A percentile compares a stretch with the other conserved stretches of the same genome.
Evolutionary conservation across 2,113 vertebrate genomes (phyloP).

Genomic region (Sinocyclocheilus anophthalmus): DNA sequence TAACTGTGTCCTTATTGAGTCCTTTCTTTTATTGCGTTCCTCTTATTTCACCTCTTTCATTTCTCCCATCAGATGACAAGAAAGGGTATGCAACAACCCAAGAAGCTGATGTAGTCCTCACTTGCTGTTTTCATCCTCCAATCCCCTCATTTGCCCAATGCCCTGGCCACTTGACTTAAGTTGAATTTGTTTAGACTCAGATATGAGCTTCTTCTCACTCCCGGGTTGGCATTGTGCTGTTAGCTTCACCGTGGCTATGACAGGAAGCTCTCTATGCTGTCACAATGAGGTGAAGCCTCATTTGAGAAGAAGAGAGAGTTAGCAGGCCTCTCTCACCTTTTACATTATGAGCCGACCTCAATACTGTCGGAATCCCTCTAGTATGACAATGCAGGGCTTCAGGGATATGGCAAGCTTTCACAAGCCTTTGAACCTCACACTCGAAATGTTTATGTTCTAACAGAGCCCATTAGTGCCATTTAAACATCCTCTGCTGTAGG

Average conservation of each 20-base stretch:
- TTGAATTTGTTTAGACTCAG: background rate
- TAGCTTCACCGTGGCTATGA: background rate
- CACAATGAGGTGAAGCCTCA: background rate
- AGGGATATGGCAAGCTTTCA: background rate
- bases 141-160: background rate
- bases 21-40: conserved; percentile 2
- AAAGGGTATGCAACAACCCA: background rate
- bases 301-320: conserved; percentile 14
- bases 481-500: background rate
- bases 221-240: background rate
- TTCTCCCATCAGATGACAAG: background rate
- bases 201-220: background rate
- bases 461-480: background rate
- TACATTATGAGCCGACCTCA: background rate
- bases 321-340: conserved; percentile 8
- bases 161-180: background rate
- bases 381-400: conserved; percentile 10
- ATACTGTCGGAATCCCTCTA: conserved; percentile 9
- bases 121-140: background rate
- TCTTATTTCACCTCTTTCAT: background rate
- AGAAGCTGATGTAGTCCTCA: background rate
- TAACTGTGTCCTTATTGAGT: conserved; percentile 31
- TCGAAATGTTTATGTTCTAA: background rate
- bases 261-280: conserved; percentile 4
- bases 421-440: background rate